Percentiles rank a stretch among this genome's conserved stretches.
phyloP scores from a whole-genome alignment of 2,113 vertebrate genomes.

The Equus przewalskii region DNA sequence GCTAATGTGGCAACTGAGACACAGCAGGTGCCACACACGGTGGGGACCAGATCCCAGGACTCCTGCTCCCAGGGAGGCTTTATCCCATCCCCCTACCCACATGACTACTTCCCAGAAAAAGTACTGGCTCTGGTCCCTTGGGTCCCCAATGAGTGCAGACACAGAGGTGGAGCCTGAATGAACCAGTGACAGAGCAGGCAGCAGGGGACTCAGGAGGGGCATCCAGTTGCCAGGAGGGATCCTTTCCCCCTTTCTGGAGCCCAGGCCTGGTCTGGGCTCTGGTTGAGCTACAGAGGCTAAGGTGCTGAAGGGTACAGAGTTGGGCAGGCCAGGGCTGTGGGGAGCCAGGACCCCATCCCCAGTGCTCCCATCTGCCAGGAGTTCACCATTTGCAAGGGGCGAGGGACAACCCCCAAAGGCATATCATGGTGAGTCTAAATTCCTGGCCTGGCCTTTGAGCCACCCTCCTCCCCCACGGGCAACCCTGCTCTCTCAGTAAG shows the following conservation, averaged over 20 bases:
- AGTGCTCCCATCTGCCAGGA: neutral
- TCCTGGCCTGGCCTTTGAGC: neutral
- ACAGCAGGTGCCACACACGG: neutral
- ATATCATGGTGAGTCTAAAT: neutral
- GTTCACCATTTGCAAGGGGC: neutral
- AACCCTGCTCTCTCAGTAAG: neutral
- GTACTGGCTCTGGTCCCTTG: too few species aligned
- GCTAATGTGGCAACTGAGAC: neutral
- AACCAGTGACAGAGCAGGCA: too few species aligned
- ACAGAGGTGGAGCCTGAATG: neutral
- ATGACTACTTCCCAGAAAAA: neutral
- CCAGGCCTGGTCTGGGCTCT: neutral
- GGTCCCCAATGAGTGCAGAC: neutral
- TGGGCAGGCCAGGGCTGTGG: neutral
- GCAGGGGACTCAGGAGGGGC: accelerated
- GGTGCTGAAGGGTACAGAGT: neutral
- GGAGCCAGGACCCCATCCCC: too few species aligned
- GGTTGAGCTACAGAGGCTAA: neutral
- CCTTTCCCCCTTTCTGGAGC: neutral
- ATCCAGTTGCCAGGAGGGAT: neutral
- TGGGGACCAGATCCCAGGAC: neutral
- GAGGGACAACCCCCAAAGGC: neutral
- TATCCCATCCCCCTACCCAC: accelerated
- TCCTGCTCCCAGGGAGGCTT: neutral
- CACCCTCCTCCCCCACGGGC: neutral